Evolutionary conservation across 2,888 invertebrate genomes (phyloP), one percentile per base, ranked within the genome.

Genomic region (Eupithecia inturbata): DNA sequence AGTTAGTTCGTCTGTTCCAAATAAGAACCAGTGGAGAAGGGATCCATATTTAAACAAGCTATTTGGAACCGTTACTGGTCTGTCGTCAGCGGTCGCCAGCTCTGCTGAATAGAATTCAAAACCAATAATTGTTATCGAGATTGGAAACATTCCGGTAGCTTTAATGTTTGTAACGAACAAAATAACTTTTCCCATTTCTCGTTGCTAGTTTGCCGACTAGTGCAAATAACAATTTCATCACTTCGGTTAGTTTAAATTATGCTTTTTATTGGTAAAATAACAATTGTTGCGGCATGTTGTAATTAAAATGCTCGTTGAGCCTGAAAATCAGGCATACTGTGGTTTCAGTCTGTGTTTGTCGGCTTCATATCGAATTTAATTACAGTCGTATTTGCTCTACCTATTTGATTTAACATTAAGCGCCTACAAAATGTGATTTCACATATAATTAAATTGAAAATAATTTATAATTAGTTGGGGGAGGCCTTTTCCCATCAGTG

Each of bases 1-100:
- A 84, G 83, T 86, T 84, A 86, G 87, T 80, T 85, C 81, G 88
- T 88, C 88, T 88, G 89, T 88, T 88, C 87, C 87, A 85, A 88
- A 89, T 90, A 91, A 89, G 88, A 88, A 89, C 78, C 78, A 75
- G 76, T 74, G 79, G 45, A 45, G 68, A 39, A 70, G 72, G 67
- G 70, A 71, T 83, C 79, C 81, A 84, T 87, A 89, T 91, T 91
- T 86, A 88, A 87, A 85, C 85, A 84, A 83, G 85, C 87, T 89
- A 88, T 89, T 89, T 87, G 82, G 83, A 83, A 82, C 83, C 80
- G 83, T 82, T 80, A 81, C 82, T 84, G 81, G 77, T 82, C 79
- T 66, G 64, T 78, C 75, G 76, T 80, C 80, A 78, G 82, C 79
- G 73, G 78, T 79, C 72, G 79, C 63, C 36, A 33, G 72, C 68